These are phyloP conservation scores for Rhinatrema bivittatum DNA, from an alignment of 2,797 vertebrate genomes.

Conservation along the genomic window DNA sequence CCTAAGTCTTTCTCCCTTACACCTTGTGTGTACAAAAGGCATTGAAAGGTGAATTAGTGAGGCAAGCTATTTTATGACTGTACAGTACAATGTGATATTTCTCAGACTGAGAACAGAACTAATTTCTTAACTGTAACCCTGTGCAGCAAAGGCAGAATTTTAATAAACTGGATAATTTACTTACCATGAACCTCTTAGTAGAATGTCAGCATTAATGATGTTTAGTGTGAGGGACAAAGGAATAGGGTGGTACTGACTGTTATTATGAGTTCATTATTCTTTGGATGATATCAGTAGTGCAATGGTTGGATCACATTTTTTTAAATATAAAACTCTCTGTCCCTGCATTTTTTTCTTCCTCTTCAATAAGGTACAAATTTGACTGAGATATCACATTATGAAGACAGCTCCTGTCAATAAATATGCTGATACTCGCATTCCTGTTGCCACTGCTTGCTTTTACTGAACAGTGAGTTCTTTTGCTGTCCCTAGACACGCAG, in stretches of 20 bases:
- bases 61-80: not conserved
- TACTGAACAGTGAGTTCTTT: constrained; percentile 3
- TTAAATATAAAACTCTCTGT: too few relatives aligned
- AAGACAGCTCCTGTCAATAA: constrained; percentile 5
- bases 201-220: not conserved
- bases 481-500: constrained; percentile 18
- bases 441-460: constrained; percentile 9
- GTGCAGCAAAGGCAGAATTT: not conserved
- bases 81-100: not conserved
- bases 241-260: not conserved
- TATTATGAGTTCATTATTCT: not conserved
- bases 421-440: constrained; percentile 22
- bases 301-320: too few relatives aligned
- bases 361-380: constrained; percentile 21
- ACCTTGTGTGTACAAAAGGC: not conserved
- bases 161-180: not conserved
- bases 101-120: not conserved
- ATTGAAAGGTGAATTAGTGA: not conserved
- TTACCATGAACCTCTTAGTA: not conserved
- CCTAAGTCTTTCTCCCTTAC: not conserved
- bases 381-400: constrained; percentile 16
- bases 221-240: not conserved
- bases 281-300: constrained; percentile 4
- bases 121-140: not conserved
- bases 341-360: constrained; percentile 20